Evolutionary conservation across 2,797 vertebrate genomes (phyloP), one percentile per base, ranked within the genome.

Genomic region (Lacerta bilineata): DNA sequence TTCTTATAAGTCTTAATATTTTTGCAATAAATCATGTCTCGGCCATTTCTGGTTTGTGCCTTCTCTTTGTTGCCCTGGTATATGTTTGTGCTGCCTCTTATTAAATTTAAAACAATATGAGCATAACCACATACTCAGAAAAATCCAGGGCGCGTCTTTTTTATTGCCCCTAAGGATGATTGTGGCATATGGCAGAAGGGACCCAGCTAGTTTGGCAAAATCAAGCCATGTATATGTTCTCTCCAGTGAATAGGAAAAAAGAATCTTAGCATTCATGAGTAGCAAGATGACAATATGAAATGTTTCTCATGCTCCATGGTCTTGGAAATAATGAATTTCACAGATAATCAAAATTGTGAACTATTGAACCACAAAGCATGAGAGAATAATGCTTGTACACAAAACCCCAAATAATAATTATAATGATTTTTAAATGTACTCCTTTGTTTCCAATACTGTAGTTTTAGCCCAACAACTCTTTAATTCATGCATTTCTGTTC

Each of bases 401-500:
- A 74, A 69, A 84, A 66, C 5, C 41, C 27, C 10, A 5, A 61
- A 59, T 41, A 27, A 55, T 11, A 78, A 77, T 6, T 78, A 85
- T 80, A 92, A 90, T 88, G 85, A 90, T 92, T 80, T 91, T 76
- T 85, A 92, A 92, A 91, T 87, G 90, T 89, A 61, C 75, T 84
- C 69, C 29, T 39, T 91, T 79, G 69, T 71, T 76, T 36, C 74
- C 59, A 92, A 27, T 87, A 90, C 91, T 84, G 39, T 71, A 78
- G 64, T 87, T 66, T 87, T 87, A 85, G 69, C 80, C 75, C 87
- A 41, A 81, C 90, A 71, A 82, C 8, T 83, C 36, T 41, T 69
- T 91, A 86, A 86, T 75, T 76, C 29, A 39, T 33, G 85, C 91
- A 46, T 80, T 90, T 71, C 50, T 92, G 27, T 85, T 78, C 88